Evolutionary conservation across 2,888 invertebrate genomes (phyloP).

Genomic region (Embidobia sp.): DNA sequence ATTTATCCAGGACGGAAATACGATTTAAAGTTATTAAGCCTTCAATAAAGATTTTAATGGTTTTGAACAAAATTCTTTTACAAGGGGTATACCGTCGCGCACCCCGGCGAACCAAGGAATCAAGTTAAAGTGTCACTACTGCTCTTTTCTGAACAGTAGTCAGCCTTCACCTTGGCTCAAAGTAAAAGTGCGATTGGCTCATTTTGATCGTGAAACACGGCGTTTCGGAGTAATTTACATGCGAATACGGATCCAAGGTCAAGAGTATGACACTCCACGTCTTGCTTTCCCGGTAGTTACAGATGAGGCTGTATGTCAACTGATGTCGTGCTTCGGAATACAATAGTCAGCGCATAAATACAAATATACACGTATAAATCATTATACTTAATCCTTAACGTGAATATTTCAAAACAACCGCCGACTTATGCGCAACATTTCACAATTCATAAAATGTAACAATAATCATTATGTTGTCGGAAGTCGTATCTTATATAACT

Average conservation of each 20-base stretch:
- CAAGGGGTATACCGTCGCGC: no score
- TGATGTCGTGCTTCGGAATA: conserved; percentile 18
- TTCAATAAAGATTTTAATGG: no score
- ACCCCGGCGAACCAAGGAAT: not conserved
- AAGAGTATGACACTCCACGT: conserved; percentile 37
- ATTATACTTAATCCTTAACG: not conserved
- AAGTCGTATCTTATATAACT: conserved; percentile 37
- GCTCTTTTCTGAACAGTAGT: conserved; percentile 33
- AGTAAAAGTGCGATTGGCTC: conserved; percentile 52
- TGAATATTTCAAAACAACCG: no score
- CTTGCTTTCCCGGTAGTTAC: conserved; percentile 34
- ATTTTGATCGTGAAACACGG: conserved; percentile 43
- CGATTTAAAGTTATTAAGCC: no score
- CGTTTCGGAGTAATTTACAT: conserved; percentile 53
- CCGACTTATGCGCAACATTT: no score
- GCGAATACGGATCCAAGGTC: conserved; percentile 57
- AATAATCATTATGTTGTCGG: conserved; percentile 34
- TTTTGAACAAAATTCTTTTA: no score
- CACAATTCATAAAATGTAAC: conserved; percentile 14
- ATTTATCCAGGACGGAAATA: no score
- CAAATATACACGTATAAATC: not conserved
- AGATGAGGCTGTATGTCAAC: conserved; percentile 21
- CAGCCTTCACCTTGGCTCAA: conserved; percentile 46
- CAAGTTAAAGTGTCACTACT: conserved; percentile 7
- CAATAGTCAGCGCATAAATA: not conserved